These are phyloP conservation scores for Ochropleura plecta DNA, from an alignment of 2,888 invertebrate genomes.

Conservation along the genomic window DNA sequence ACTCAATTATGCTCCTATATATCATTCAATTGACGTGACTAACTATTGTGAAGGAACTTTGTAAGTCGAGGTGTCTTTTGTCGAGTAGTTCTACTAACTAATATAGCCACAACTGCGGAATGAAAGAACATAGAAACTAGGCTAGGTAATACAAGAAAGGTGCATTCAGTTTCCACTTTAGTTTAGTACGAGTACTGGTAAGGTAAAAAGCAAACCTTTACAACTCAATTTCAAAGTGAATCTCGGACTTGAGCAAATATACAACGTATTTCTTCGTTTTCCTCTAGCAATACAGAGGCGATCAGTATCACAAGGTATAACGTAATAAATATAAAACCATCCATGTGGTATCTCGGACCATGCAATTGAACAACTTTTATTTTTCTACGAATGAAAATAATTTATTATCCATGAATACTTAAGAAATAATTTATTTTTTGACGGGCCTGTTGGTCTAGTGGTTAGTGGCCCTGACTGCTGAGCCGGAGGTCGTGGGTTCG, in stretches of 20 bases:
- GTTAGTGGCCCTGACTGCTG: too few relatives aligned
- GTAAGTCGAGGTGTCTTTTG: background rate
- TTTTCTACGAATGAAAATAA: too few relatives aligned
- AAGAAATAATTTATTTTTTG: too few relatives aligned
- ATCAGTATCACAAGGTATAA: background rate
- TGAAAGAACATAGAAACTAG: background rate
- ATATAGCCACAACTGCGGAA: background rate
- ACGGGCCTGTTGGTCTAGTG: too few relatives aligned
- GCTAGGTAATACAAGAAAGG: background rate
- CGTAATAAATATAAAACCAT: too few relatives aligned
- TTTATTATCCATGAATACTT: too few relatives aligned
- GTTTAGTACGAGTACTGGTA: background rate
- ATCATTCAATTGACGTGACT: slow-evolving; percentile 43
- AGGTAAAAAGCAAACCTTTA: background rate
- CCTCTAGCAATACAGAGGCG: background rate
- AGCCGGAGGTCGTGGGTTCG: too few relatives aligned
- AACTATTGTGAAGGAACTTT: slow-evolving; percentile 5
- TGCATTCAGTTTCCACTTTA: background rate
- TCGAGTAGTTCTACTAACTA: background rate
- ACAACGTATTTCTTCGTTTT: background rate
- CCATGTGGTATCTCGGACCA: too few relatives aligned
- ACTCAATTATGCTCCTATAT: slow-evolving; percentile 26
- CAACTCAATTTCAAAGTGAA: slow-evolving; percentile 24
- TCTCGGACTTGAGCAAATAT: background rate
- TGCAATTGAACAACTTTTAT: too few relatives aligned